Evolutionary conservation across 2,888 invertebrate species (phyloP).

Genomic region (Nasonovia ribisnigri): DNA sequence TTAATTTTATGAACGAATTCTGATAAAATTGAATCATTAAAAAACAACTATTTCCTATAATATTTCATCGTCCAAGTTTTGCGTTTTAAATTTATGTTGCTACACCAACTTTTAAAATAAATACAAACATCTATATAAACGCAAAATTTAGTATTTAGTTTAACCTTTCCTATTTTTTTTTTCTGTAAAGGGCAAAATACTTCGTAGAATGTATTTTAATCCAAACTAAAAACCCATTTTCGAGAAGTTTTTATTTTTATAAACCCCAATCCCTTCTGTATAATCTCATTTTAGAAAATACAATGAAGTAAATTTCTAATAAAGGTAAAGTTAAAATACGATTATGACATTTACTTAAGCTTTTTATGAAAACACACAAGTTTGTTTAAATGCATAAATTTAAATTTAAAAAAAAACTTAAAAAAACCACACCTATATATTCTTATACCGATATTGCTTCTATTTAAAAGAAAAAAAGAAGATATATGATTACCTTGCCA

Average conservation of each 20-base stretch:
- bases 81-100: background rate
- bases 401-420: background rate
- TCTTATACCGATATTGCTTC: background rate
- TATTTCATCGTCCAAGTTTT: background rate
- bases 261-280: constrained; percentile 11
- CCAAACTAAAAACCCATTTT: constrained; percentile 28
- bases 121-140: background rate
- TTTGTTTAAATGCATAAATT: constrained; percentile 15
- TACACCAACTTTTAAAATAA: background rate
- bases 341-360: constrained; percentile 24
- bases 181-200: constrained; percentile 38
- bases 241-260: constrained; percentile 33
- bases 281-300: constrained; percentile 38
- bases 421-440: background rate
- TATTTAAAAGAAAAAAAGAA: background rate
- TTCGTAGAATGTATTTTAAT: background rate
- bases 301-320: constrained; percentile 45
- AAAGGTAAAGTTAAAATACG: constrained; percentile 40
- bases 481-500: background rate
- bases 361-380: constrained; percentile 29
- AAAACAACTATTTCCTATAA: background rate
- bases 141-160: background rate
- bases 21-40: background rate
- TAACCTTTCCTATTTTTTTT: constrained; percentile 35
- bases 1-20: background rate